Conservation (phyloP, 2,797 vertebrate genomes). For the Hybognathus amarus region DNA sequence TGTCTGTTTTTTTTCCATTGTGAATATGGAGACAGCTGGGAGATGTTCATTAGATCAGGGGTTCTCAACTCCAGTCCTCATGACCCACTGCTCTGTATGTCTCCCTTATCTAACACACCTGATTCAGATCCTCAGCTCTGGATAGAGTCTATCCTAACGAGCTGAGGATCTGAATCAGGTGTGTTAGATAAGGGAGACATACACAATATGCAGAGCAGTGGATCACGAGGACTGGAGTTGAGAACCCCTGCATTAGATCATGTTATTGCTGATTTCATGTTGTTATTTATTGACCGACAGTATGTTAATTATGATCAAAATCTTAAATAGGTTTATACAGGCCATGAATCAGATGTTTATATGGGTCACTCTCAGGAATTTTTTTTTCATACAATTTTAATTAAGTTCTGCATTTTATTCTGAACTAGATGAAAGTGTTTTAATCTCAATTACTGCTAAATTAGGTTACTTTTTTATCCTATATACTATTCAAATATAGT, state of each 20-base stretch:
- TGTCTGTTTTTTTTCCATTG: no score
- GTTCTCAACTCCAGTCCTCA: no score
- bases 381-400: background rate
- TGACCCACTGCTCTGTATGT: no score
- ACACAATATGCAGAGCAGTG: no score
- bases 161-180: no score
- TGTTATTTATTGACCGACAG: background rate
- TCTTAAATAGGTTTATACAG: background rate
- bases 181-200: no score
- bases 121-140: no score
- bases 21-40: background rate
- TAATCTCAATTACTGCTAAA: background rate
- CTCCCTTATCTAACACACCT: no score
- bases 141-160: no score
- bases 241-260: background rate
- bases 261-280: background rate
- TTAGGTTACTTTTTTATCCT: background rate
- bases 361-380: background rate
- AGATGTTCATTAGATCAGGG: background rate
- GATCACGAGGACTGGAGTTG: no score
- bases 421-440: background rate
- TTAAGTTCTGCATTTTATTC: background rate
- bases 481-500: background rate
- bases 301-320: background rate
- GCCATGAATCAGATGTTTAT: background rate